These are phyloP conservation scores for Hippopotamyrus pictus DNA, from an alignment of 2,797 vertebrate genomes.

Conservation along the genomic window DNA sequence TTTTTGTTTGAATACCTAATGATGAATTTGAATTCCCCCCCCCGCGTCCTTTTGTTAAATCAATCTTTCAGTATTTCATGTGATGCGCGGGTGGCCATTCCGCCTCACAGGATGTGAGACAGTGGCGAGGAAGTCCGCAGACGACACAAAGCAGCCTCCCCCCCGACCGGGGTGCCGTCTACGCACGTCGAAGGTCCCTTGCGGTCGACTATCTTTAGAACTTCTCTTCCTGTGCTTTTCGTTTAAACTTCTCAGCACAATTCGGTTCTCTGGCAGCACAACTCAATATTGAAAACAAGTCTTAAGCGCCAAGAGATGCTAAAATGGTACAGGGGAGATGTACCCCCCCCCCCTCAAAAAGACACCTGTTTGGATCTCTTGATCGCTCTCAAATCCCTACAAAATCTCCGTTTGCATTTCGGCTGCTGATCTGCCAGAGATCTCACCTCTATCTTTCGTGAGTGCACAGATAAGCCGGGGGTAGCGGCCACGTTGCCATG, in stretches of 20 bases:
- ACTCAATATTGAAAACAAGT: neutral
- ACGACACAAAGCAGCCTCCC: conserved; percentile 31
- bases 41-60: neutral
- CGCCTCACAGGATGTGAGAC: conserved; percentile 42
- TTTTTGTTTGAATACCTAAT: conserved; percentile 3
- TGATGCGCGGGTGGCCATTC: conserved; percentile 20
- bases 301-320: neutral
- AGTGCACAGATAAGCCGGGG: neutral
- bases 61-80: conserved; percentile 23
- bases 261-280: neutral
- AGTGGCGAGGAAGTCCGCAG: conserved; percentile 24
- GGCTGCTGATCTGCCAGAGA: neutral
- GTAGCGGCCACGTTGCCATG: neutral
- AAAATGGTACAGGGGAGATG: neutral
- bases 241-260: neutral
- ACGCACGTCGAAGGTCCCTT: conserved; percentile 15
- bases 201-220: conserved; percentile 20
- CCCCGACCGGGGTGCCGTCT: neutral
- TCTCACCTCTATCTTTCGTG: neutral
- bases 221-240: neutral
- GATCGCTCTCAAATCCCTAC: neutral
- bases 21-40: conserved; percentile 14
- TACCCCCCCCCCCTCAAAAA: neutral
- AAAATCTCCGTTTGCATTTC: neutral
- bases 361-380: neutral